A percentile compares a stretch with the other conserved stretches of the same genome.
Conservation (phyloP, 2,888 invertebrate genomes). For the Coelogynopora nodosa region DNA sequence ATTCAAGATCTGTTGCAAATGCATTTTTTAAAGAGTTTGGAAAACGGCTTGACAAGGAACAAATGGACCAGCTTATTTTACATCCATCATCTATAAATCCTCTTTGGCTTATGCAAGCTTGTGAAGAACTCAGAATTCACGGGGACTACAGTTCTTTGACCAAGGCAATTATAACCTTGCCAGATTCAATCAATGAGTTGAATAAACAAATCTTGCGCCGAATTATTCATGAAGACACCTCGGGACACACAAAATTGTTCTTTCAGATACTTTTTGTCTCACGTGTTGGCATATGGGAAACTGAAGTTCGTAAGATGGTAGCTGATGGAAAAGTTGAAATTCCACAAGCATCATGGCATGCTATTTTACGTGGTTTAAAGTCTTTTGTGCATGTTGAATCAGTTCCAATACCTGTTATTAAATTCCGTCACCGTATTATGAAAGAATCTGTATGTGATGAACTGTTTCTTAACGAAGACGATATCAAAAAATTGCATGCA, state of each 20-base stretch:
- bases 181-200: constrained; percentile 50
- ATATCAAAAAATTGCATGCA: neutral
- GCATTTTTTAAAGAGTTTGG: constrained; percentile 44
- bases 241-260: constrained; percentile 18
- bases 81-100: constrained; percentile 58
- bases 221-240: constrained; percentile 35
- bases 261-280: constrained; percentile 37
- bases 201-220: constrained; percentile 35
- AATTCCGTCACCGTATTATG: constrained; percentile 40
- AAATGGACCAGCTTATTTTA: constrained; percentile 53
- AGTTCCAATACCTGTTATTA: constrained; percentile 25
- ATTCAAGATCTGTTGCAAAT: neutral
- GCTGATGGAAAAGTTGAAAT: neutral
- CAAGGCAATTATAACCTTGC: constrained; percentile 55
- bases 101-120: constrained; percentile 60
- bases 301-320: constrained; percentile 1
- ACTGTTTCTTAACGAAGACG: neutral
- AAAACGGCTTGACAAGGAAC: constrained; percentile 52
- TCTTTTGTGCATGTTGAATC: constrained; percentile 30
- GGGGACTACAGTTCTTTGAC: constrained; percentile 52
- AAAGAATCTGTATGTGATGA: constrained; percentile 12
- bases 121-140: constrained; percentile 57
- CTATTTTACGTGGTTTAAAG: constrained; percentile 17
- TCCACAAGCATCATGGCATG: constrained; percentile 26
- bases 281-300: constrained; percentile 41